Evolutionary conservation across 1,140 invertebrate species (phyloP).

Genomic region (Caenorhabditis elegans): WBcel235 BX284606.5:14615001-14615500

Average conservation of each 20-base stretch:
- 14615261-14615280: conserved; percentile 65
- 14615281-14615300: conserved; percentile 55
- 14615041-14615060: conserved; percentile 34
- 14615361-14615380: conserved; percentile 74
- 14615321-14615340: conserved; percentile 79
- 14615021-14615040: conserved; percentile 27
- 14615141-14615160: conserved; percentile 94
- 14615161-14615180: conserved; percentile 87
- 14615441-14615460: conserved; percentile 99
- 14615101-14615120: conserved; percentile 76
- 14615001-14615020: conserved; percentile 33
- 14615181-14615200: conserved; percentile 85
- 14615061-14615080: conserved; percentile 30
- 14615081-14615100: conserved; percentile 13
- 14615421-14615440: conserved; percentile 93
- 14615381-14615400: conserved; percentile 70
- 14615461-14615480: conserved; percentile 64
- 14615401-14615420: conserved; percentile 94
- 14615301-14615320: conserved; percentile 55
- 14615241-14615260: conserved; percentile 55
- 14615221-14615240: background rate
- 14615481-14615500: conserved; percentile 10
- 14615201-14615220: conserved; percentile 67
- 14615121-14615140: conserved; percentile 96
- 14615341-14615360: conserved; percentile 90